A percentile compares a stretch with the other conserved stretches of the same genome.
Evolutionary conservation across 2,797 vertebrate species (phyloP).

Genomic region (Aphelocoma californica): DNA sequence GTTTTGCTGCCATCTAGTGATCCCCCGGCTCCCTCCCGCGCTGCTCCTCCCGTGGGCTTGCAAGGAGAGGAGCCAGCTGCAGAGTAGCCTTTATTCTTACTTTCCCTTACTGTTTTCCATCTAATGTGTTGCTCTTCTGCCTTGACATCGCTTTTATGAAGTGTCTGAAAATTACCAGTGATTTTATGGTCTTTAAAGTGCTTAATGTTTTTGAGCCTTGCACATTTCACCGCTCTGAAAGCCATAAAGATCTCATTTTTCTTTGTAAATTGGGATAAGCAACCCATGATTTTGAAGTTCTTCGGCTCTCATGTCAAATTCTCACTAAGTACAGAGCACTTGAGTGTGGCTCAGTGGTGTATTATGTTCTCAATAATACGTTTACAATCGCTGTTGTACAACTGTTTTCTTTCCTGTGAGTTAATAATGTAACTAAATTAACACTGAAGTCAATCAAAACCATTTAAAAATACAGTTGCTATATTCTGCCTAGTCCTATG

Average conservation of each 20-base stretch:
- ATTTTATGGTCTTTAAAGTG: background rate
- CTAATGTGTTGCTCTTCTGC: background rate
- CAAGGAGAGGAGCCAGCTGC: background rate
- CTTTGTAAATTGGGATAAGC: background rate
- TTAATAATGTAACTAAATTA: background rate
- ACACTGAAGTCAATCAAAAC: background rate
- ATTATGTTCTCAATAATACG: fast-evolving
- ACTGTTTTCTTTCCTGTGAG: background rate
- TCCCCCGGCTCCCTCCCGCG: background rate
- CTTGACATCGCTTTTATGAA: background rate
- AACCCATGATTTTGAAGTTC: background rate
- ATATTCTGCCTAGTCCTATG: fast-evolving
- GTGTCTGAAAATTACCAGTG: background rate
- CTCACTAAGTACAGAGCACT: fast-evolving
- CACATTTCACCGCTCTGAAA: fast-evolving
- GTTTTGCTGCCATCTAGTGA: slow-evolving; percentile 59
- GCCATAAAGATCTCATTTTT: fast-evolving
- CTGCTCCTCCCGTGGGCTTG: background rate
- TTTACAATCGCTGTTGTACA: background rate
- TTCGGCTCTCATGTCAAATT: too few species aligned
- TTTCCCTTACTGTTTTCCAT: fast-evolving
- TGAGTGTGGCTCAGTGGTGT: background rate
- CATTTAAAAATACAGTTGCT: fast-evolving
- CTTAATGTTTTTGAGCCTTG: background rate
- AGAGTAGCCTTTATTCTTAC: fast-evolving